Evolutionary conservation across 2,113 vertebrate species (phyloP).

Genomic region (Pelecanoides urinatrix): DNA sequence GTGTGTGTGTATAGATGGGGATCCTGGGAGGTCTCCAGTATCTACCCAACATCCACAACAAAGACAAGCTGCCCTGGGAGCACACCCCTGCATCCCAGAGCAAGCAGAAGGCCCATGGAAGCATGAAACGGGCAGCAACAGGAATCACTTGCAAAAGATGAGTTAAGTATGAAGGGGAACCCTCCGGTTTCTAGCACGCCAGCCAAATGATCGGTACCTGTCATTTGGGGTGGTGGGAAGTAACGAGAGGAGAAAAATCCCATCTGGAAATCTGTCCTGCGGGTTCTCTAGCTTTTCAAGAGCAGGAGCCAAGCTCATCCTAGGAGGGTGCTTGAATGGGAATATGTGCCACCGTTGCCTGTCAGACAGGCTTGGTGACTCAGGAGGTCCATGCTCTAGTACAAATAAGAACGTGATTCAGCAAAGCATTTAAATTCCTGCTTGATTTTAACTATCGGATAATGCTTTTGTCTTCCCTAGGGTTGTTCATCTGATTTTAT

Average conservation of each 20-base stretch:
- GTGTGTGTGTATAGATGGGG: neutral
- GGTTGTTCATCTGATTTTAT: neutral
- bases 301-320: neutral
- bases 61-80: neutral
- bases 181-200: neutral
- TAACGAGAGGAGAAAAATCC: neutral
- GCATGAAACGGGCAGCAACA: neutral
- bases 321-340: neutral
- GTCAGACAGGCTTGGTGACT: neutral
- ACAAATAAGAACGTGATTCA: neutral
- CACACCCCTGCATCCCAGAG: neutral
- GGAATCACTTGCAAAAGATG: neutral
- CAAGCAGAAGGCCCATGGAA: neutral
- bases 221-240: neutral
- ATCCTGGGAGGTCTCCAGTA: neutral
- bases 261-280: neutral
- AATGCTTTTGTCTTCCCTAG: neutral
- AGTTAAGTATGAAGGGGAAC: neutral
- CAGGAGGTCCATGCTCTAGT: neutral
- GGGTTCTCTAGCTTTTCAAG: neutral
- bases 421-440: neutral
- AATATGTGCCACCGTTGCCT: neutral
- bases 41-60: neutral
- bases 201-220: neutral
- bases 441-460: neutral